These are phyloP conservation scores for Bagarius yarrelli DNA, from an alignment of 2,113 vertebrate genomes.

Conservation along the genomic window DNA sequence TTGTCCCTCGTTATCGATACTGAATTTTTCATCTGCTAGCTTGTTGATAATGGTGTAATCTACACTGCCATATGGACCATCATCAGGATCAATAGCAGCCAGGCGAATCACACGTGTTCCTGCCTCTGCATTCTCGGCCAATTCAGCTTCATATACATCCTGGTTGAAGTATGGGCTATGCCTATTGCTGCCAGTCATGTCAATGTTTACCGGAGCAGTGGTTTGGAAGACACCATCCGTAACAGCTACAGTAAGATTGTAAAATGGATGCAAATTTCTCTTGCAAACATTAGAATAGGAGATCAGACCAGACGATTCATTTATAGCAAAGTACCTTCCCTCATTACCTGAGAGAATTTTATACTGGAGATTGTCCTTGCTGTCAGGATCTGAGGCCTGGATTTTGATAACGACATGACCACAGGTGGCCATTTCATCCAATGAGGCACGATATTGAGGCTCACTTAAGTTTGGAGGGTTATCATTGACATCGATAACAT, in stretches of 20 bases:
- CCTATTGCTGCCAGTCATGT: constrained; percentile 88
- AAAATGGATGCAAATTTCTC: constrained; percentile 83
- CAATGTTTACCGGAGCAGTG: constrained; percentile 88
- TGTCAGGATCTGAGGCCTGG: constrained; percentile 88
- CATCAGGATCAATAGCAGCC: constrained; percentile 85
- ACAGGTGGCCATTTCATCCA: constrained; percentile 89
- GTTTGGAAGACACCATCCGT: constrained; percentile 92
- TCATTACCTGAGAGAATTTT: constrained; percentile 92
- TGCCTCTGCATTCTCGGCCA: constrained; percentile 88
- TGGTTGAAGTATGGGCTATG: constrained; percentile 86
- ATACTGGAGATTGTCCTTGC: constrained; percentile 80
- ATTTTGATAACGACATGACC: constrained; percentile 92
- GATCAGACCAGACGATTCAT: constrained; percentile 90
- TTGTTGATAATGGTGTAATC: constrained; percentile 98
- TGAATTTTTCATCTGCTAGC: constrained; percentile 88
- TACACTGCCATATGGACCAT: constrained; percentile 86
- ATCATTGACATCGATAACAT: constrained; percentile 90
- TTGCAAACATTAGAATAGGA: constrained; percentile 90
- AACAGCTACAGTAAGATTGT: constrained; percentile 85
- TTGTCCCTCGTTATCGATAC: constrained; percentile 79
- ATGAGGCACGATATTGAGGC: constrained; percentile 80
- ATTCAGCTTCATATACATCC: constrained; percentile 86
- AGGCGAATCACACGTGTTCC: constrained; percentile 93
- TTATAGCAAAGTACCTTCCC: constrained; percentile 88
- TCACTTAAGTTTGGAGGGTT: constrained; percentile 88